These are phyloP conservation scores for Datnioides undecimradiatus DNA, from an alignment of 2,113 vertebrate species.

Conservation along the genomic window DNA sequence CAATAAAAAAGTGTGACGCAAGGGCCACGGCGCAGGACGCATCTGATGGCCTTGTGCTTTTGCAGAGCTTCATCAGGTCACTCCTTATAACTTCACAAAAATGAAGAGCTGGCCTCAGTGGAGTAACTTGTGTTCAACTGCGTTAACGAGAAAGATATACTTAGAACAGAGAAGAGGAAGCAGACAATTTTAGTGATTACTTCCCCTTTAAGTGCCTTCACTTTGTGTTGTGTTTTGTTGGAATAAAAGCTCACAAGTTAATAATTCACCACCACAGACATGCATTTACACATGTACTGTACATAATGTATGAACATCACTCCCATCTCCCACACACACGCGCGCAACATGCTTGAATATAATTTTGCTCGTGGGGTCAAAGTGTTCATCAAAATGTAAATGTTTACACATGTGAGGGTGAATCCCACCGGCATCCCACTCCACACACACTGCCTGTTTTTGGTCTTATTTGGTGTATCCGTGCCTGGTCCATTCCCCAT, in stretches of 20 bases:
- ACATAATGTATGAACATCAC: conserved; percentile 22
- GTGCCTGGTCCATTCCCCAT: conserved; percentile 49
- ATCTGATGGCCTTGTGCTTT: neutral
- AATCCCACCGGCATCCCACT: conserved; percentile 28
- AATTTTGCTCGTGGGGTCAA: conserved; percentile 22
- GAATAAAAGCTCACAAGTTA: conserved; percentile 24
- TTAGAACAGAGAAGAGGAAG: conserved; percentile 68
- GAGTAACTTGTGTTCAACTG: conserved; percentile 14
- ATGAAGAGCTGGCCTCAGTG: neutral
- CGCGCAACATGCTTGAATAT: conserved; percentile 9
- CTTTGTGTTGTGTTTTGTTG: conserved; percentile 20
- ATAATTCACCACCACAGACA: conserved; percentile 36
- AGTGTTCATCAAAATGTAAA: conserved; percentile 50
- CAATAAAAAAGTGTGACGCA: conserved; percentile 36
- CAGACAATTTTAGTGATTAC: conserved; percentile 44
- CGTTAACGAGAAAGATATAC: conserved; percentile 17
- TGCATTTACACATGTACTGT: conserved; percentile 13
- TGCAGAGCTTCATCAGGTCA: conserved; percentile 5
- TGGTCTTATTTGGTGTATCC: conserved; percentile 55
- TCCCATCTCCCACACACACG: neutral
- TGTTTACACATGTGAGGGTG: conserved; percentile 50
- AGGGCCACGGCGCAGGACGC: neutral
- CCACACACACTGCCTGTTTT: conserved; percentile 63
- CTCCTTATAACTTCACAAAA: neutral
- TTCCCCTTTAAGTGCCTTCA: conserved; percentile 55